Percentiles rank a stretch among this genome's conserved stretches.
Evolutionary conservation across 2,888 invertebrate genomes (phyloP).

Genomic region (Yponomeuta evonymella): DNA sequence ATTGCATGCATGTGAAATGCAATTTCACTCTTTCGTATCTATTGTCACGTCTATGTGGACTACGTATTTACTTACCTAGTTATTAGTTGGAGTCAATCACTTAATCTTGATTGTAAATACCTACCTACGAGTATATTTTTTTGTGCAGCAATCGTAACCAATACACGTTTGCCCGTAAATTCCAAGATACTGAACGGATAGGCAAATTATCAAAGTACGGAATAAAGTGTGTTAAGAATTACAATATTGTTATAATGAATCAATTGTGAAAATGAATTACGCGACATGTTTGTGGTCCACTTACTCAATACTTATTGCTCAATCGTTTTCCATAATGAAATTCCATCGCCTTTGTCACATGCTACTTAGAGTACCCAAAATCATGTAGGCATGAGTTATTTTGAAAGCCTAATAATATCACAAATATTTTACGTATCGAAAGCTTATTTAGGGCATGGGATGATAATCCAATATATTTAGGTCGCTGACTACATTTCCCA

Average conservation of each 20-base stretch:
- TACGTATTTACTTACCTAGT: constrained; percentile 7
- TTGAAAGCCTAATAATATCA: neutral
- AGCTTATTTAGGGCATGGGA: neutral
- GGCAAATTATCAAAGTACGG: too few relatives aligned
- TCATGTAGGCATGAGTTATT: neutral
- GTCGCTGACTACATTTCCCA: neutral
- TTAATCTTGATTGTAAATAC: too few relatives aligned
- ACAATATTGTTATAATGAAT: neutral
- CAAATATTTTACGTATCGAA: neutral
- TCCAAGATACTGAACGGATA: too few relatives aligned
- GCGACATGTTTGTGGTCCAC: neutral
- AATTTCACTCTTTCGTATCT: constrained; percentile 14
- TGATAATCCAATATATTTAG: neutral
- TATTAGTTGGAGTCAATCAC: neutral
- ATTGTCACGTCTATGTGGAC: constrained; percentile 7
- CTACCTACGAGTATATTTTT: too few relatives aligned
- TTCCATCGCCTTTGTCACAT: neutral
- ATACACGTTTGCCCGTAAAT: too few relatives aligned
- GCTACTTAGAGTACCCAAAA: neutral
- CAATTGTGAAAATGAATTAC: neutral
- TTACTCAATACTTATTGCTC: neutral
- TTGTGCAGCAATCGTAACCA: too few relatives aligned
- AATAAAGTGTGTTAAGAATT: neutral
- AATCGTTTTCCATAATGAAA: neutral
- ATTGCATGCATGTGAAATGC: constrained; percentile 11